Base-by-base conservation (phyloP, 1,140 invertebrate genomes). In the Lasioglossum baleicum region DNA sequence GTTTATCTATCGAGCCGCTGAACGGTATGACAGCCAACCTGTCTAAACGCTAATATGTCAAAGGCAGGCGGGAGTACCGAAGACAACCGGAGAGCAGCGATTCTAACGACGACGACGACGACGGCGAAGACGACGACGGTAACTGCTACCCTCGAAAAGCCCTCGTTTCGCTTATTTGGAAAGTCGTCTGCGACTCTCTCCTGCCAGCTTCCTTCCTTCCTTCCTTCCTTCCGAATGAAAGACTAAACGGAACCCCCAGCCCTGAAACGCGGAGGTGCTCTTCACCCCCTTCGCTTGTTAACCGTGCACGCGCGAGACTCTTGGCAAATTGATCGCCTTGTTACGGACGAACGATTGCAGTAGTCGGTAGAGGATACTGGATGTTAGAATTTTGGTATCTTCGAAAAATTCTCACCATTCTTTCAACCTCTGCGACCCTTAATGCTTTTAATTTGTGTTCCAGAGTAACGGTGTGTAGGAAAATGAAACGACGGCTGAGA, bases 1-100 rank as follows among this genome's bases (percentile, higher is more conserved):
- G 87, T 88, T 88, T 88, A 88, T 83, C 87, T 84, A 86, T 72
- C 84, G 83, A 82, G 80, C 77, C 67, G 66, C 64, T 67, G 77
- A 75, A 80, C 72, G 65, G 58, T 75, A 60, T 67, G 71, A 60
- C 64, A 73, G 83, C 78, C 42, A 61, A 35, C 61, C 60, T 66
- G 75, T 58, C 80, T 85, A 63, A 72, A 44, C 63, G 60, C 65
- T 86, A 86, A 83, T 83, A 85, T 83, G 81, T 86, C 84, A 86
- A 86, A 86, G 83, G 66, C 84, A 80, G 75, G 53, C 71, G 69
- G 58, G 40, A 58, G 63, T 58, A 82, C 67, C 82, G 73, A 79
- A 61, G 75, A 85, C 80, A 85, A 85, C 85, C 79, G 82, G 60
- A 80, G 53, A 72, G 63, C 74, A 75, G 70, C 64, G 53, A 75